Percentiles rank a stretch among this genome's conserved stretches.
Evolutionary conservation across 2,888 invertebrate genomes (phyloP).

Genomic region (Emmelina monodactyla): DNA sequence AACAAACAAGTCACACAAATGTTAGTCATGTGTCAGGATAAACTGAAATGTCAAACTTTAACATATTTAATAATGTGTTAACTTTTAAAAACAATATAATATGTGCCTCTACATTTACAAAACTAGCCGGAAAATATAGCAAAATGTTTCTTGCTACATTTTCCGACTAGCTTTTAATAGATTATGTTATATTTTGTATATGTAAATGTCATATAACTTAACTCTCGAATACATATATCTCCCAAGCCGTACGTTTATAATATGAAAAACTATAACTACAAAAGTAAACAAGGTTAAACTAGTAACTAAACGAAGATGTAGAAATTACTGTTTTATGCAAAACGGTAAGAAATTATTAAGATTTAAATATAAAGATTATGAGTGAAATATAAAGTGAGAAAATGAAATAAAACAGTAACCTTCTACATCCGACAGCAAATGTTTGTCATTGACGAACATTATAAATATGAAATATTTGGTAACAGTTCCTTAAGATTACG

Average conservation of each 20-base stretch:
- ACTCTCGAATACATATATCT: slow-evolving; percentile 3
- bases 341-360: neutral
- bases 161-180: neutral
- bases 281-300: slow-evolving; percentile 1
- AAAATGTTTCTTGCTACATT: too few species aligned
- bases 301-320: neutral
- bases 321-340: neutral
- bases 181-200: slow-evolving; percentile 27
- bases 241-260: neutral
- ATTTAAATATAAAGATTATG: neutral
- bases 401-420: slow-evolving; percentile 3
- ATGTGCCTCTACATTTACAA: slow-evolving; percentile 23
- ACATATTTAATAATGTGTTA: slow-evolving; percentile 24
- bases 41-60: slow-evolving; percentile 27
- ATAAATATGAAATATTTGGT: slow-evolving; percentile 65
- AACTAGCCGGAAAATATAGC: neutral
- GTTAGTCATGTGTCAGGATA: slow-evolving; percentile 20
- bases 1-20: slow-evolving; percentile 27
- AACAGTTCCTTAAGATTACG: slow-evolving; percentile 54
- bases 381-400: neutral
- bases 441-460: too few species aligned
- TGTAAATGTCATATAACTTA: slow-evolving; percentile 2
- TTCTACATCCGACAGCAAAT: neutral
- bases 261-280: slow-evolving; percentile 1
- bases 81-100: slow-evolving; percentile 27